Evolutionary conservation across 2,888 invertebrate species (phyloP).

Genomic region (Sipha maydis): DNA sequence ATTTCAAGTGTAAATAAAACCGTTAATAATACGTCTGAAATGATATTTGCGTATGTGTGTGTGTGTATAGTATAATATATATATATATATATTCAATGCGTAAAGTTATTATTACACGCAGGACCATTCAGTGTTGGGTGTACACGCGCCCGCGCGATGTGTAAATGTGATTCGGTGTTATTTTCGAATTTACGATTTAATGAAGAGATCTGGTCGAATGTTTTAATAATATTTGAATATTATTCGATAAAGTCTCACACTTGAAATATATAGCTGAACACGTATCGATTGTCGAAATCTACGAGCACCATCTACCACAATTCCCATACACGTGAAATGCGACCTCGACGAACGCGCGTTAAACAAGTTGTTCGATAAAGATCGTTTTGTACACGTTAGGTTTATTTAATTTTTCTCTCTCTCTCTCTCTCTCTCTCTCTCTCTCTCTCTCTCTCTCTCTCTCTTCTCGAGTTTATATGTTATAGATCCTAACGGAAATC

Average conservation of each 20-base stretch:
- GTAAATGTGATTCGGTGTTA: conserved; percentile 35
- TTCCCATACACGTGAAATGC: conserved; percentile 55
- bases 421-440: too few relatives aligned
- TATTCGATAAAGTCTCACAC: conserved; percentile 49
- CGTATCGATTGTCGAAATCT: conserved; percentile 61
- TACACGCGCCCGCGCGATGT: neutral
- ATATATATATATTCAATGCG: neutral
- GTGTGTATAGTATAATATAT: neutral
- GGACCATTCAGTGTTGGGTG: conserved; percentile 10
- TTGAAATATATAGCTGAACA: conserved; percentile 24
- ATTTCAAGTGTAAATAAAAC: neutral
- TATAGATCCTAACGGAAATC: conserved; percentile 36
- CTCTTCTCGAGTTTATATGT: neutral
- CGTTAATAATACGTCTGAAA: neutral
- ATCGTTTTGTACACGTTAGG: conserved; percentile 58
- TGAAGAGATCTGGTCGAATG: conserved; percentile 57
- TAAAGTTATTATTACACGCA: conserved; percentile 19
- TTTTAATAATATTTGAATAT: conserved; percentile 50
- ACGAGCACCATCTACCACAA: conserved; percentile 50
- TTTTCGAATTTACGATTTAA: conserved; percentile 58
- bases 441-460: neutral
- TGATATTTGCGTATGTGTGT: too few relatives aligned
- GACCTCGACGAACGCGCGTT: conserved; percentile 61
- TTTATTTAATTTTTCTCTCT: conserved; percentile 58
- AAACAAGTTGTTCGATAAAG: conserved; percentile 62